A percentile compares a stretch with the other conserved stretches of the same genome.
phyloP scores from a whole-genome alignment of 2,113 vertebrate species.

The Lepus americanus region DNA sequence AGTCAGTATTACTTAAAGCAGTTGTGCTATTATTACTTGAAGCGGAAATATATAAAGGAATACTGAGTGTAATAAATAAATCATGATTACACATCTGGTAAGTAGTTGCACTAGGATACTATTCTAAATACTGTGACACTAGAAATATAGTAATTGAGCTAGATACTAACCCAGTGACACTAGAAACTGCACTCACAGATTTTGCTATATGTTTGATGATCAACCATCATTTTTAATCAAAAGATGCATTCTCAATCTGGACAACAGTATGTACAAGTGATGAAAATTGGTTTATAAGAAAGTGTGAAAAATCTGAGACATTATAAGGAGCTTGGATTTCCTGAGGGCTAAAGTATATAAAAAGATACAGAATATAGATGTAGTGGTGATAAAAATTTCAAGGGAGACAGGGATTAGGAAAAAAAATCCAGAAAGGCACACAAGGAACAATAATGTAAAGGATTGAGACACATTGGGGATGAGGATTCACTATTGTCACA shows the following conservation, averaged over 20 bases:
- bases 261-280: not conserved
- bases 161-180: not conserved
- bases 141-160: not conserved
- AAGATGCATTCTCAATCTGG: not conserved
- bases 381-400: conserved; percentile 19
- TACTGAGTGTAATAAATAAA: not conserved
- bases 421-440: not conserved
- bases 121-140: too few species aligned
- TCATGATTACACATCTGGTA: not conserved
- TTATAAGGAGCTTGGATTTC: not conserved
- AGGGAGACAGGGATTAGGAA: not conserved
- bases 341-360: not conserved
- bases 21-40: not conserved
- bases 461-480: not conserved
- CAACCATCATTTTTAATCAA: not conserved
- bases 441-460: not conserved
- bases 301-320: not conserved
- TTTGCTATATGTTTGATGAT: not conserved
- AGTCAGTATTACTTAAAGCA: not conserved
- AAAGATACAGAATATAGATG: not conserved
- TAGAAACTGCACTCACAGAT: not conserved
- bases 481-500: not conserved
- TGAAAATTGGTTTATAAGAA: not conserved
- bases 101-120: not conserved
- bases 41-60: not conserved